Conservation (phyloP, 2,113 vertebrate genomes). For the Vidua chalybeata region DNA sequence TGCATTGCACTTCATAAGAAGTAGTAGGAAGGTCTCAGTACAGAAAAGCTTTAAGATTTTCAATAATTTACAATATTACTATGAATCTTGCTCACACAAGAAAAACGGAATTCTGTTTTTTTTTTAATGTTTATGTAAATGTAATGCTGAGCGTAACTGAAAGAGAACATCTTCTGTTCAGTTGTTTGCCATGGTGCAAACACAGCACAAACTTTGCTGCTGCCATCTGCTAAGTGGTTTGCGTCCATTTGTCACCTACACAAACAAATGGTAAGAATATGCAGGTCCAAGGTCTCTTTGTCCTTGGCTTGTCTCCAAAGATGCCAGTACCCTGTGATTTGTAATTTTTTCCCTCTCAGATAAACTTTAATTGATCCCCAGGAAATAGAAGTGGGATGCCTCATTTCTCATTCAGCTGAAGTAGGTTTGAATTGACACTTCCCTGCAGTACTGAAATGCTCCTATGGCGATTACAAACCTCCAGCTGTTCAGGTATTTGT, state of each 20-base stretch:
- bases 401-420: not conserved
- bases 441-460: not conserved
- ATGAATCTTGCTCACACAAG: not conserved
- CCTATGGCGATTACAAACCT: not conserved
- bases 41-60: not conserved
- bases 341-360: not conserved
- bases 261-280: not conserved
- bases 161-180: not conserved
- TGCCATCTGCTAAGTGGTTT: not conserved
- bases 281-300: not conserved
- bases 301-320: not conserved
- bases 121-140: not conserved
- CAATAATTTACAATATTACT: not conserved
- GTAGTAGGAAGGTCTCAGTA: not conserved
- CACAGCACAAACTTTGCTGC: not conserved
- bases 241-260: not conserved
- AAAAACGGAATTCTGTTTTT: not conserved
- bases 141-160: not conserved
- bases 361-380: not conserved
- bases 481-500: not conserved
- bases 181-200: not conserved
- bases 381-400: not conserved
- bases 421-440: not conserved
- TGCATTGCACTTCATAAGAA: not conserved
- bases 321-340: not conserved